Base-by-base conservation (phyloP, 2,113 vertebrate species). In the Tichodroma muraria region DNA sequence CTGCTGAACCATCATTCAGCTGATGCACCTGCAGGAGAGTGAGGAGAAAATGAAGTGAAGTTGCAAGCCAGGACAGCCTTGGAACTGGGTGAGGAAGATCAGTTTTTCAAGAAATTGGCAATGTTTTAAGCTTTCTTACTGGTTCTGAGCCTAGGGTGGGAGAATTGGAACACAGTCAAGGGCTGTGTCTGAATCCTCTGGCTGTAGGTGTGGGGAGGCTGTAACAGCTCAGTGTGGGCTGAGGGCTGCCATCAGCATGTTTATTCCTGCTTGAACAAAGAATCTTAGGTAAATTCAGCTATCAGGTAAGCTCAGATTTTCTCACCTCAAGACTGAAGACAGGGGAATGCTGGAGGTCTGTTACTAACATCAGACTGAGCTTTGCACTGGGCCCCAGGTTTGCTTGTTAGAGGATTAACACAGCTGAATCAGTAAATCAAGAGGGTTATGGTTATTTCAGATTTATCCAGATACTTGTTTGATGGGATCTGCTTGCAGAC, bases 11-110 rank as follows among this genome's bases (percentile, higher is more conserved):
- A 38, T 57, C 37, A 4, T 71, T 71, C 79, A 63, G 56, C 89
- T 90, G 65, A 89, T 47, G 61, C 23, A 21, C 35, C 60, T 61
- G 35, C 54, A 92, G 47, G 53, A 89, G 57, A 56, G 56, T 8
- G 4, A 93, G 60, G 40, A 95, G 69, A 31, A 90, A 70, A 85
- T 40, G 38, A 80, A 64, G 68, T 47, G 11, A 90, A 78, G 64
- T n/a, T 71, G 61, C 63, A 65, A 87, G 53, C 27, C 53, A 42
- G 76, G 42, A 68, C 57, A 86, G 25, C 83, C 80, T 93, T 87
- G 70, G 83, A 88, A 63, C 35, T 49, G 42, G 96, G 91, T 97
- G 87, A 97, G 93, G 54, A 95, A 92, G 31, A 61, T 5, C 5
- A 33, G 4, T 44, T 83, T 90, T 88, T 75, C 15, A 40, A 52